Evolutionary conservation across 2,888 invertebrate species (phyloP).

Genomic region (Athripsodes cinereus): DNA sequence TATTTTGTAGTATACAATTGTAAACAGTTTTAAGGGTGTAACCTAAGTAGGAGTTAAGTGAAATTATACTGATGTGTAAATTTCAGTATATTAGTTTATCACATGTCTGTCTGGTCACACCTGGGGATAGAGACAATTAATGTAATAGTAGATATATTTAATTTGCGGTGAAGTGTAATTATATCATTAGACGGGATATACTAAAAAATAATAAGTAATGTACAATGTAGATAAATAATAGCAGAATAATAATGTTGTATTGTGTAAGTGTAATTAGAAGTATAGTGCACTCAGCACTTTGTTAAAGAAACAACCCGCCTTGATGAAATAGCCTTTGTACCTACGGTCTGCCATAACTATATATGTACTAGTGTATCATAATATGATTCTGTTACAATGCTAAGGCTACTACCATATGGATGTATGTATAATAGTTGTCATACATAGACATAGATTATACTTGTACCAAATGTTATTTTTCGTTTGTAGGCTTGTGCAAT

Average conservation of each 20-base stretch:
- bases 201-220: not conserved
- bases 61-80: too few species aligned
- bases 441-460: too few species aligned
- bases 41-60: too few species aligned
- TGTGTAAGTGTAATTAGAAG: not conserved
- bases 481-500: constrained; percentile 28
- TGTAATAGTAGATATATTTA: too few species aligned
- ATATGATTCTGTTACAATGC: too few species aligned
- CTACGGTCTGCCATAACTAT: constrained; percentile 27
- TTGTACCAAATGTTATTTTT: constrained; percentile 24
- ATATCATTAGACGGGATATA: too few species aligned
- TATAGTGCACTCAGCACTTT: not conserved
- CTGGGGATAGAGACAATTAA: too few species aligned
- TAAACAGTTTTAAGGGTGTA: too few species aligned
- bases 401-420: not conserved
- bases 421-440: not conserved
- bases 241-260: not conserved
- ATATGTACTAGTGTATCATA: constrained; percentile 20
- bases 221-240: not conserved
- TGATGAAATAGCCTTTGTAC: constrained; percentile 27
- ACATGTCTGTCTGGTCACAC: too few species aligned
- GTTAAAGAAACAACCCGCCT: constrained; percentile 24
- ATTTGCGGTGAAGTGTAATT: too few species aligned
- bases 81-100: too few species aligned
- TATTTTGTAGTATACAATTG: too few species aligned